Evolutionary conservation across 2,113 vertebrate genomes (phyloP).

Genomic region (Gila orcuttii): DNA sequence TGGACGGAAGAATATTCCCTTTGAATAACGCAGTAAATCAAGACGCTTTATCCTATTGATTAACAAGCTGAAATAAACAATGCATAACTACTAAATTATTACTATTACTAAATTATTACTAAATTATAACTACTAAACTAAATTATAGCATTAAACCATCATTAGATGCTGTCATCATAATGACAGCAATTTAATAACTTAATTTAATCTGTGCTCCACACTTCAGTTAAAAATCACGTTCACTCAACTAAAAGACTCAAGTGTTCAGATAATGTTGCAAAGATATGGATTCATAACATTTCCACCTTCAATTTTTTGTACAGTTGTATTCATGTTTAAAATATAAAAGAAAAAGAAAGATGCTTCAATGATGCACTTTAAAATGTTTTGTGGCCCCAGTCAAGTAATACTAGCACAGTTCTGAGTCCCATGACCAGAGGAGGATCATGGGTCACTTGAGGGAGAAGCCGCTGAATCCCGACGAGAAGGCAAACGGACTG

Average conservation of each 20-base stretch:
- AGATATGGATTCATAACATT: neutral
- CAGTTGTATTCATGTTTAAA: neutral
- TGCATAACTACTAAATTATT: neutral
- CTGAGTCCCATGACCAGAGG: neutral
- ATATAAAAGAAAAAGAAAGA: neutral
- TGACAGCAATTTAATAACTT: too few species aligned
- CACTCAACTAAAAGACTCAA: neutral
- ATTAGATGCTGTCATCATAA: neutral
- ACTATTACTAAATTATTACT: neutral
- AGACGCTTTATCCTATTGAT: neutral
- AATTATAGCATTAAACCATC: neutral
- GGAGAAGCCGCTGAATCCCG: slow-evolving; percentile 25
- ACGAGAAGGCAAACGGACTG: slow-evolving; percentile 52
- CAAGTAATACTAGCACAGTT: neutral
- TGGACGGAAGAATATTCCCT: slow-evolving; percentile 31
- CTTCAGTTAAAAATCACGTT: neutral
- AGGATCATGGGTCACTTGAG: slow-evolving; percentile 29
- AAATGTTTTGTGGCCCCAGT: neutral
- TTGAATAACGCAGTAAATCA: slow-evolving; percentile 25
- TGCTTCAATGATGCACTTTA: neutral
- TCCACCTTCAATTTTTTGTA: neutral
- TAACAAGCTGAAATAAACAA: neutral
- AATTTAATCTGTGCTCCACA: neutral
- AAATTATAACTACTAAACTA: neutral
- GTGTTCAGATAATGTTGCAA: neutral